phyloP scores from a whole-genome alignment of 2,888 invertebrate species.

The Cantharis flavilabris region DNA sequence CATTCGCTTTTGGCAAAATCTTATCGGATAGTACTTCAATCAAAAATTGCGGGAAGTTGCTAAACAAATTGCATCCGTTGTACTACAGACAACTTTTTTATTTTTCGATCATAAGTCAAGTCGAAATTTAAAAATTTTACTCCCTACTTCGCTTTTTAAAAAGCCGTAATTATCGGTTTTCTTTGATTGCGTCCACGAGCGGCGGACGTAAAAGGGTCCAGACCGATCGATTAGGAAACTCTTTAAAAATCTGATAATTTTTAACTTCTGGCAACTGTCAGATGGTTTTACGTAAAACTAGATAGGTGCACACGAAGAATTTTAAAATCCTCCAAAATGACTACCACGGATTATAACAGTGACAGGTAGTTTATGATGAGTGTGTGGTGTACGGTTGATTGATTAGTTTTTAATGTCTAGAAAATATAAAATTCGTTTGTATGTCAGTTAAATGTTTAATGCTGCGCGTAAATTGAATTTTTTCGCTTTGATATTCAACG shows the following conservation, averaged over 20 bases:
- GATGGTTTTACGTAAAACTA: neutral
- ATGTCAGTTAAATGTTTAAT: neutral
- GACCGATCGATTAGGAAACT: neutral
- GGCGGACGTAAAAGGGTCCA: neutral
- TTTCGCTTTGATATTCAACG: neutral
- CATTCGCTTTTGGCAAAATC: slow-evolving; percentile 5
- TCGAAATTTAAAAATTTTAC: neutral
- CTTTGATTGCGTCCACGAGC: neutral
- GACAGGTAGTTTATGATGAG: neutral
- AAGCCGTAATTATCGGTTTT: neutral
- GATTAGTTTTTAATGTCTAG: neutral
- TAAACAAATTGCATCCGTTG: neutral
- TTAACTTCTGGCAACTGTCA: neutral
- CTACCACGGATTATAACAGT: neutral
- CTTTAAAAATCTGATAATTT: slow-evolving; percentile 1
- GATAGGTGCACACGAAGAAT: neutral
- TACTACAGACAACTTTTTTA: neutral
- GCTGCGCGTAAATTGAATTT: neutral
- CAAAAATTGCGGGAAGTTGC: neutral
- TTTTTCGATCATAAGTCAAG: neutral
- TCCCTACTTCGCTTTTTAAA: neutral
- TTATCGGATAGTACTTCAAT: neutral
- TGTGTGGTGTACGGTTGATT: neutral
- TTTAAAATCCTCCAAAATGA: neutral
- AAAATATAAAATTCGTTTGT: neutral